A percentile compares a stretch with the other conserved stretches of the same genome.
phyloP scores from a whole-genome alignment of 2,113 vertebrate species.

The Chloropsis hardwickii region DNA sequence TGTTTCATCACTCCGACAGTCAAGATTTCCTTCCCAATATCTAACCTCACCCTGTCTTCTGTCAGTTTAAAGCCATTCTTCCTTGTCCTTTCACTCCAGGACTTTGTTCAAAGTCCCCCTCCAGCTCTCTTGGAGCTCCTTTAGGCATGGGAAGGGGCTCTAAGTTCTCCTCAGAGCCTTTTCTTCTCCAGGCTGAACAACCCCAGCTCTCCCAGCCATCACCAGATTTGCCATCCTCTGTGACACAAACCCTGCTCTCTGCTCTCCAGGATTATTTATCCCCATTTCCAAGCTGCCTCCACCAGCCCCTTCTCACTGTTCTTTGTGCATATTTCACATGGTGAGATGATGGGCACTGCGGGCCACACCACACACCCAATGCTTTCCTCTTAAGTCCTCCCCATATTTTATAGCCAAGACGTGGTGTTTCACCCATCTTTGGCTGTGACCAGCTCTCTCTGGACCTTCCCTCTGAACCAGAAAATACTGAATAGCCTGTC shows the following conservation, averaged over 20 bases:
- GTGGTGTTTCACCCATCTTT: fast-evolving
- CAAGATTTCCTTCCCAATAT: not conserved
- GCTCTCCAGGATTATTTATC: not conserved
- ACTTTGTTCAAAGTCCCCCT: not conserved
- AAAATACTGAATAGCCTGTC: too few species aligned
- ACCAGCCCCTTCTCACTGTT: not conserved
- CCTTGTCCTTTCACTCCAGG: not conserved
- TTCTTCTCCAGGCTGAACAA: not conserved
- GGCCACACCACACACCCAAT: fast-evolving
- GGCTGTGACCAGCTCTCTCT: not conserved
- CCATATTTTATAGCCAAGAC: fast-evolving
- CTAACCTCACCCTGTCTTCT: not conserved
- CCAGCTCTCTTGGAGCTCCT: not conserved
- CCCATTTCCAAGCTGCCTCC: not conserved
- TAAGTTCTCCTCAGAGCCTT: not conserved
- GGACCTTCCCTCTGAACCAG: not conserved
- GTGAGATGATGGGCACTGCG: fast-evolving
- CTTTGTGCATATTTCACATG: fast-evolving
- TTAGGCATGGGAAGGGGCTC: not conserved
- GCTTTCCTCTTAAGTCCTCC: too few species aligned
- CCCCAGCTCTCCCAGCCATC: not conserved
- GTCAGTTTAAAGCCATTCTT: not conserved
- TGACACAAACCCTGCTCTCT: fast-evolving
- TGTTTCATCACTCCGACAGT: not conserved
- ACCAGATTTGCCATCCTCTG: not conserved